phyloP scores from a whole-genome alignment of 2,113 vertebrate genomes.

The Entosphenus tridentatus region DNA sequence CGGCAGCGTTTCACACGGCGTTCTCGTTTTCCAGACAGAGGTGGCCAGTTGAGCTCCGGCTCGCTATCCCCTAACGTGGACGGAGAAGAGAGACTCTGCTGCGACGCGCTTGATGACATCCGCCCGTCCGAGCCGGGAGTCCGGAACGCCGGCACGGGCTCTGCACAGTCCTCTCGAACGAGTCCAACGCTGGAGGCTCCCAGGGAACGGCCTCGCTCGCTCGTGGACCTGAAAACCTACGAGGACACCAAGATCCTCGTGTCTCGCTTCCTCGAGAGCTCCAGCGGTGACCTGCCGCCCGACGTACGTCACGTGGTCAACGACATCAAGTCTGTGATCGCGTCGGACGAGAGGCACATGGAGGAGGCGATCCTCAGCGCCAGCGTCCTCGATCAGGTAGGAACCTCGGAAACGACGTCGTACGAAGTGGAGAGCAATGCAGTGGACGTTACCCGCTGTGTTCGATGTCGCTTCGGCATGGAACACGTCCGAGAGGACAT shows the following conservation, averaged over 20 bases:
- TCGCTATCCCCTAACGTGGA: too few species aligned
- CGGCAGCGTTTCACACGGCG: too few species aligned
- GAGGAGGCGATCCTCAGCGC: conserved; percentile 69
- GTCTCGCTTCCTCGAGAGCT: conserved; percentile 78
- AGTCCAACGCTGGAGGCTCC: conserved; percentile 12
- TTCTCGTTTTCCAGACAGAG: too few species aligned
- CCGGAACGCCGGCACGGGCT: too few species aligned
- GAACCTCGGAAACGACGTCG: too few species aligned
- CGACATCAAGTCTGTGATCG: conserved; percentile 48
- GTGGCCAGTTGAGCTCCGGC: too few species aligned
- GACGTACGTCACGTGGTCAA: conserved; percentile 68
- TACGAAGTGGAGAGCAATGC: background rate
- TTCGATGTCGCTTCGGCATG: too few species aligned
- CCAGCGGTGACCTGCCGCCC: conserved; percentile 47
- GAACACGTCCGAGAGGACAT: too few species aligned
- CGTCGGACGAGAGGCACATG: conserved; percentile 56
- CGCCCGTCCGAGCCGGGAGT: too few species aligned
- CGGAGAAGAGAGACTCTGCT: too few species aligned
- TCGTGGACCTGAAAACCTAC: conserved; percentile 64
- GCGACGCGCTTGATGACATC: too few species aligned
- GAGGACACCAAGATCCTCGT: conserved; percentile 72
- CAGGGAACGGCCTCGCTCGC: conserved; percentile 38
- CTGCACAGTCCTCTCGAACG: too few species aligned
- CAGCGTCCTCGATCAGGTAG: conserved; percentile 57
- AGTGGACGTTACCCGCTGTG: background rate